Evolutionary conservation across 2,797 vertebrate species (phyloP).

Genomic region (Crocidura indochinensis): DNA sequence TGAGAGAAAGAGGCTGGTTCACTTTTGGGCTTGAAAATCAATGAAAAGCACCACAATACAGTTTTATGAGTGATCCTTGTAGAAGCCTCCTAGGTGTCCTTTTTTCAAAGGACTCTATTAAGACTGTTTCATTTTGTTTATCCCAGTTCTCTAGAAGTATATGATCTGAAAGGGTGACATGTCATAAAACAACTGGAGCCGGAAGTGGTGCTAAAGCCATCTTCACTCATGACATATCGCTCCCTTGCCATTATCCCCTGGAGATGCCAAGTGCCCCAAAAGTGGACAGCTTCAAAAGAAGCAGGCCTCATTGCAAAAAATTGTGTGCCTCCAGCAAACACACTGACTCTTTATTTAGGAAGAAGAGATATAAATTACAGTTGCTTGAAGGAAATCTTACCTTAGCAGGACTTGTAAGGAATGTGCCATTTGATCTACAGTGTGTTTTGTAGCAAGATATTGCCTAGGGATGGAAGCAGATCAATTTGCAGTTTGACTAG

Average conservation of each 20-base stretch:
- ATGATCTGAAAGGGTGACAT: conserved; percentile 73
- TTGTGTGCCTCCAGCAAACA: conserved; percentile 71
- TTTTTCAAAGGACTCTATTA: conserved; percentile 46
- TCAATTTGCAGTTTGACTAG: conserved; percentile 63
- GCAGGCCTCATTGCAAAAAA: conserved; percentile 69
- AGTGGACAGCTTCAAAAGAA: conserved; percentile 74
- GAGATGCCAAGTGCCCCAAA: conserved; percentile 58
- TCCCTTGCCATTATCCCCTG: conserved; percentile 68
- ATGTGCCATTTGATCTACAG: conserved; percentile 71
- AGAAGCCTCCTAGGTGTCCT: conserved; percentile 44
- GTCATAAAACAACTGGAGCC: conserved; percentile 70
- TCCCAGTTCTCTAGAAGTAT: conserved; percentile 53
- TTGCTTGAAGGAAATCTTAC: conserved; percentile 72
- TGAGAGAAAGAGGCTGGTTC: conserved; percentile 43
- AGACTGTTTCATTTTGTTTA: conserved; percentile 70
- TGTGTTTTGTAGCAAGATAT: conserved; percentile 72
- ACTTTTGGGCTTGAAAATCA: conserved; percentile 58
- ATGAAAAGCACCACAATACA: conserved; percentile 2
- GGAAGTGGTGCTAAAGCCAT: conserved; percentile 56
- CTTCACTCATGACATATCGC: conserved; percentile 63
- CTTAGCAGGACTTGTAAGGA: conserved; percentile 69
- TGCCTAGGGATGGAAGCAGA: conserved; percentile 67
- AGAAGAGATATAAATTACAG: conserved; percentile 73
- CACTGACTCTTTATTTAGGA: conserved; percentile 66
- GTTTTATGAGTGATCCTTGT: conserved; percentile 36